phyloP scores from a whole-genome alignment of 2,888 invertebrate genomes.

The Spodoptera picta region DNA sequence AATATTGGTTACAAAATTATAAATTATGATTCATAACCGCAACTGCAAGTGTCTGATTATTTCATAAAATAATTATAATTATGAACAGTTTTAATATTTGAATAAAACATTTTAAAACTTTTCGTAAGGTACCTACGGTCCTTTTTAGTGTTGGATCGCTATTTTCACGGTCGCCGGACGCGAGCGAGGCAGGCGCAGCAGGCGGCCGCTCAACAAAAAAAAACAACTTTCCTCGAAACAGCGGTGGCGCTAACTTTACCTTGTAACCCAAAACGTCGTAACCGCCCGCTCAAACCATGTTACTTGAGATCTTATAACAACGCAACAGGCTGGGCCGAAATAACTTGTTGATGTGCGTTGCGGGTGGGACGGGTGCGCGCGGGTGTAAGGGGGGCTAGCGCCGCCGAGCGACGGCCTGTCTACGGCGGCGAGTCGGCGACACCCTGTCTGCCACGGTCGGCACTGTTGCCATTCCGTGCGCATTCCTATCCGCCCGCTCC shows the following conservation, averaged over 20 bases:
- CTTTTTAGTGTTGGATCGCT: slow-evolving; percentile 69
- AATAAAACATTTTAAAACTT: slow-evolving; percentile 38
- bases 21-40: too few species aligned
- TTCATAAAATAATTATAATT: neutral
- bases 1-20: too few species aligned
- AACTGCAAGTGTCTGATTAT: too few species aligned
- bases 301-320: slow-evolving; percentile 77
- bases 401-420: slow-evolving; percentile 93
- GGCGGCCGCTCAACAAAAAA: slow-evolving; percentile 80
- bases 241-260: slow-evolving; percentile 85
- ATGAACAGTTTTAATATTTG: neutral
- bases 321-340: slow-evolving; percentile 79
- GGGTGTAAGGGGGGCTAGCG: slow-evolving; percentile 81
- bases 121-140: slow-evolving; percentile 37
- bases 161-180: slow-evolving; percentile 85
- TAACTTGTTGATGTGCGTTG: slow-evolving; percentile 88
- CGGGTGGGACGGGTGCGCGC: slow-evolving; percentile 77
- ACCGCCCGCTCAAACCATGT: slow-evolving; percentile 63
- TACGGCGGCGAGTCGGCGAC: slow-evolving; percentile 96
- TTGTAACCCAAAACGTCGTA: slow-evolving; percentile 70
- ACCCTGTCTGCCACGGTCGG: slow-evolving; percentile 97
- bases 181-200: slow-evolving; percentile 79
- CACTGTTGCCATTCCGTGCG: slow-evolving; percentile 90
- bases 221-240: slow-evolving; percentile 88
- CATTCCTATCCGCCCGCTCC: slow-evolving; percentile 88